Base-by-base conservation (phyloP, 2,797 vertebrate species). In the Acanthis flammea region DNA sequence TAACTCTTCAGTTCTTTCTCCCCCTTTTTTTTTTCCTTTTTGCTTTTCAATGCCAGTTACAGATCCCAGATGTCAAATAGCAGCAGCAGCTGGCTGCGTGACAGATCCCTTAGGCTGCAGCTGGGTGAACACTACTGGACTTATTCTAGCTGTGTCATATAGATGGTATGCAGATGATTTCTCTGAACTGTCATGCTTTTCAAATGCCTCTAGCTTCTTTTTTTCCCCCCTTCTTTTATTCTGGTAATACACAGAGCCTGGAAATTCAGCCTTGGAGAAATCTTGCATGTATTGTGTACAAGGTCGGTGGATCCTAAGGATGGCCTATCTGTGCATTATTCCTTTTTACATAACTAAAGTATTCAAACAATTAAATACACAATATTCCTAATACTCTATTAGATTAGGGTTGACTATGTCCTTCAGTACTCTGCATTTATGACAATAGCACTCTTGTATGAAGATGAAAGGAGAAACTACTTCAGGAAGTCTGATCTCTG, bases 51-150 rank as follows among this genome's bases (percentile, higher is more conserved):
- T 82, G 81, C 71, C 80, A 72, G 44, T 86, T 82, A 72, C 82
- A 89, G 53, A 71, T 94, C 89, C 83, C 96, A 96, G 88, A 94
- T 95, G 88, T 81, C 86, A 86, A 70, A 66, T 45, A 91, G 54
- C 83, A 93, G 91, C 71, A 91, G 94, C 94, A 96, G 94, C 95
- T 96, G 95, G 74, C 95, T 90, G 77, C 28, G 4, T 76, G 61
- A 90, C 90, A 92, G 75, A 92, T 90, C 91, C 96, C 93, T 90
- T 57, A 91, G 95, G 93, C 90, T 94, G 82, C 91, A 91, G 92
- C 93, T 94, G 93, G 63, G 45, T 95, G 80, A 92, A 58, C 92
- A 71, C 84, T 95, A 62, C 73, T 72, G 74, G 87, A 73, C 65
- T 91, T 92, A 89, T 37, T 94, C 63, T 90, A 89, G 71, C 85